Evolutionary conservation across 2,888 invertebrate genomes (phyloP), one percentile per base, ranked within the genome.

Genomic region (Scrobipalpa atriplicella): DNA sequence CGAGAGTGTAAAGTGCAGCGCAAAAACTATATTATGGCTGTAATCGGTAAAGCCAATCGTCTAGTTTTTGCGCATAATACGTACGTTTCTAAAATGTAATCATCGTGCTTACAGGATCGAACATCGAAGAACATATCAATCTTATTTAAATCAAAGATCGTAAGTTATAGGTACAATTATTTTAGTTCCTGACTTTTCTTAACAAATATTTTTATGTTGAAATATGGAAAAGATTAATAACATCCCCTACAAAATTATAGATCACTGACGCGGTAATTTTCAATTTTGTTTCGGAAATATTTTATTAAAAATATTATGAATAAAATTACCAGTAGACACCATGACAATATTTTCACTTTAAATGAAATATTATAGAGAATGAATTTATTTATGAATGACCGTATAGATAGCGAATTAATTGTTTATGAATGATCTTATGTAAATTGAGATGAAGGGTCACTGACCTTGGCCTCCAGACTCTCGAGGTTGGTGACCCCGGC

Each of bases 381-480:
- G n/a, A n/a, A n/a, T n/a, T n/a, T 29, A 29, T 29, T 29, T 3
- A 29, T 29, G 29, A 2, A 29, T 29, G 29, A 3, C 29, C 29
- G 2, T 29, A 3, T 29, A n/a, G n/a, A 5, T 29, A 29, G 29
- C 2, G 29, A 29, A 29, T 29, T 8, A 39, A 16, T n/a, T 47
- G n/a, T 16, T n/a, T 47, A 47, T 47, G 3, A 5, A 16, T 47
- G 3, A 47, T n/a, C n/a, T 47, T 47, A n/a, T 47, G 47, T 47
- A 58, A 52, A 9, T 10, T 6, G 11, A 21, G n/a, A 67, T 67
- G 67, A 68, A 56, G 78, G 78, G 73, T 78, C 75, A 86, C 92
- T 89, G 89, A 96, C 96, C 94, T 96, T 96, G 72, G 96, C 96
- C 87, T 96, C 96, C 81, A 96, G 91, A 73, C 94, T 95, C 85